phyloP scores from a whole-genome alignment of 1,140 invertebrate species.

The Trichogramma pretiosum region DNA sequence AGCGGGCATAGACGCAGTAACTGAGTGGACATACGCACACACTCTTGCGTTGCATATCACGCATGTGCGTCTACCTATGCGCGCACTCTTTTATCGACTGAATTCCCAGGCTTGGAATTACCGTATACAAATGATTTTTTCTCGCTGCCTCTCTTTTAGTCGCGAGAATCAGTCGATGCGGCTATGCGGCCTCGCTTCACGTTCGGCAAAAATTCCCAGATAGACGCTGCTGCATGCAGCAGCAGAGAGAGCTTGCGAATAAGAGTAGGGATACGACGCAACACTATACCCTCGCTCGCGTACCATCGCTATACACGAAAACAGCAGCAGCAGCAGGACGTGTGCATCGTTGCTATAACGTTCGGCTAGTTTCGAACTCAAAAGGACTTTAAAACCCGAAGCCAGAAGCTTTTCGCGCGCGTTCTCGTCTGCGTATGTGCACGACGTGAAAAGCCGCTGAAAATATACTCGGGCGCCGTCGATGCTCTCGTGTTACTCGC shows the following conservation, averaged over 20 bases:
- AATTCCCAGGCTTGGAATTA: constrained; percentile 49
- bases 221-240: background rate
- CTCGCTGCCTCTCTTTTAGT: constrained; percentile 33
- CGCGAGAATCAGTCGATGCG: too few relatives aligned
- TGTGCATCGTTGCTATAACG: too few relatives aligned
- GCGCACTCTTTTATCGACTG: constrained; percentile 46
- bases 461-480: constrained; percentile 27
- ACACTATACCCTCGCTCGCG: too few relatives aligned
- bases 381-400: constrained; percentile 47
- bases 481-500: constrained; percentile 28
- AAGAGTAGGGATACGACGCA: too few relatives aligned
- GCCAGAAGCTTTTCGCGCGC: too few relatives aligned
- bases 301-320: too few relatives aligned
- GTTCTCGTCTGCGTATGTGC: constrained; percentile 15
- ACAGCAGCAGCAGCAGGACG: too few relatives aligned
- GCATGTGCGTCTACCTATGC: constrained; percentile 16
- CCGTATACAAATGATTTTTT: constrained; percentile 48
- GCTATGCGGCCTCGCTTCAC: too few relatives aligned
- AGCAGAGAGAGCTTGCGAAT: background rate
- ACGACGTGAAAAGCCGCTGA: constrained; percentile 8
- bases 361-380: constrained; percentile 30
- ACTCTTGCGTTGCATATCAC: too few relatives aligned
- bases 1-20: background rate
- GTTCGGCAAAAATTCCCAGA: constrained; percentile 10
- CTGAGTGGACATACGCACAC: background rate